phyloP scores from a whole-genome alignment of 1,140 invertebrate species.

The Drosophila nigrodunni region DNA sequence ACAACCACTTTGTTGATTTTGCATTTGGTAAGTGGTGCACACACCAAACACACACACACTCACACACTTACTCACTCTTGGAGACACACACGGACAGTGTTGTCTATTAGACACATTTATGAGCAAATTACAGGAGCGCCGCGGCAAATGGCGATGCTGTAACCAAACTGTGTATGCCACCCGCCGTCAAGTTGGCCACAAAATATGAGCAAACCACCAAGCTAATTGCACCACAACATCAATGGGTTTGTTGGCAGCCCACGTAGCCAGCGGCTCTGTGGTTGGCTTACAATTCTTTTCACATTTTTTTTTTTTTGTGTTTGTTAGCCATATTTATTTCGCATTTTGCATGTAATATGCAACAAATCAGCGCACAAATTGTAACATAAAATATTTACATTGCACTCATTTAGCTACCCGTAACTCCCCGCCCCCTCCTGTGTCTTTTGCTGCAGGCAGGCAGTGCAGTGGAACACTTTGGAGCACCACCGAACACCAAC shows the following conservation, averaged over 20 bases:
- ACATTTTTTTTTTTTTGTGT: no score
- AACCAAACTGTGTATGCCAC: conserved; percentile 25
- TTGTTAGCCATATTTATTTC: not conserved
- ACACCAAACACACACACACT: conserved; percentile 5
- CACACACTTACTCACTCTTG: conserved; percentile 27
- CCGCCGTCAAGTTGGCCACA: conserved; percentile 56
- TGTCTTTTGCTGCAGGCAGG: not conserved
- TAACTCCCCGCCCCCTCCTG: not conserved
- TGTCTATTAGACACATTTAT: conserved; percentile 77
- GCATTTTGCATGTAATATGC: conserved; percentile 65
- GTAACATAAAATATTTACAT: conserved; percentile 80
- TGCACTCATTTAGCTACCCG: conserved; percentile 17
- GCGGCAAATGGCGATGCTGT: conserved; percentile 44
- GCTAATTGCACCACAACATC: conserved; percentile 72
- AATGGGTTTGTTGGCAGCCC: conserved; percentile 45
- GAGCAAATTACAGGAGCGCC: conserved; percentile 80
- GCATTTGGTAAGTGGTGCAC: conserved; percentile 29
- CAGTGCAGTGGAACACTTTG: no score
- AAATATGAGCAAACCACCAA: conserved; percentile 52
- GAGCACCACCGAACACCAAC: not conserved
- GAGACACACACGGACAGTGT: conserved; percentile 38
- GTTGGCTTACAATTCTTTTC: conserved; percentile 13
- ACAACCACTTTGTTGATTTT: conserved; percentile 26
- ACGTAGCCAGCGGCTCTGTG: conserved; percentile 61
- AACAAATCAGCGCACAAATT: conserved; percentile 80